Evolutionary conservation across 37 sponge, comb jelly and placozoan species (phyloP), one percentile per base, ranked within the genome.

Genomic region (Halisarca cf. caerulea): DNA sequence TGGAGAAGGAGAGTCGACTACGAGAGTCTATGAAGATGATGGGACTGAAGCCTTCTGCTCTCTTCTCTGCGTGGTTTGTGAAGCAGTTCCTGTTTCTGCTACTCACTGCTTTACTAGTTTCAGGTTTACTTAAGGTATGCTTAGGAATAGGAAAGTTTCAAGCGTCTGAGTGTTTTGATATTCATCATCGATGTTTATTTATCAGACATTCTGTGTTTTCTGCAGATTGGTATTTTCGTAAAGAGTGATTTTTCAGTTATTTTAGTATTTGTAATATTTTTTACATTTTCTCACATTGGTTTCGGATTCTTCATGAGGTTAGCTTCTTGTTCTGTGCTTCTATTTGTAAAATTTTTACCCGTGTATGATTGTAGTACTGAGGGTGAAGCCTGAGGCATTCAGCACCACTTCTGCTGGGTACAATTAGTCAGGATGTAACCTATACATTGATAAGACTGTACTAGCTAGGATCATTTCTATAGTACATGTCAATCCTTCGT

Each of bases 11-110:
- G 84, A 84, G 81, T 2, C 84, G 95, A 14, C 55, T 97, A 27
- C 58, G 89, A 47, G 99, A 98, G 88, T 86, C 93, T 14, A 96
- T 98, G 97, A 88, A 90, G 80, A 98, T 98, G 95, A 96, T 96
- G 96, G 99, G 99, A n/a, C 86, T 98, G 17, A 42, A 73, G 17
- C 62, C 87, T 55, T 92, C 90, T 88, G 84, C 90, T 20, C 86
- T 88, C 28, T 96, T 94, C 94, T 36, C 81, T 33, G 45, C 96
- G 27, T 98, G 99, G 99, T 93, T 91, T 64, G 59, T 89, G 54
- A 92, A 95, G 72, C 94, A 93, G 78, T 78, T 94, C 59, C 58
- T 98, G 55, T 92, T 96, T 58, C 85, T 95, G 64, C 54, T 94
- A 47, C 47, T 96, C 53, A 77, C 91, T 54, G 85, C 85, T 35